A percentile compares a stretch with the other conserved stretches of the same genome.
Evolutionary conservation across 1,140 invertebrate genomes (phyloP).

Genomic region (Planococcus citri): DNA sequence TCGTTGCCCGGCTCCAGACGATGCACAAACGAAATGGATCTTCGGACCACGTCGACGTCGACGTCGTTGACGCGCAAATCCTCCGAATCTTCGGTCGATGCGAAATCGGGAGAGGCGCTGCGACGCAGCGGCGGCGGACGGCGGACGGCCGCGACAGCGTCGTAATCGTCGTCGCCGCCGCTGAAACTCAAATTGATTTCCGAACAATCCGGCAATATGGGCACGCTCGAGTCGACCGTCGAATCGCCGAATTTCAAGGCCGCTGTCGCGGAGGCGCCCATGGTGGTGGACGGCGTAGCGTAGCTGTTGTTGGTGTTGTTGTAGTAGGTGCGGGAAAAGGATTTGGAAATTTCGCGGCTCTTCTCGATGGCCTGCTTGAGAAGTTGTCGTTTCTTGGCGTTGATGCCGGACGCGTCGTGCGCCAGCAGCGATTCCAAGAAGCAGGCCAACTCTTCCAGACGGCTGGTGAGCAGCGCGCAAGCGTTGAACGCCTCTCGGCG

Average conservation of each 20-base stretch:
- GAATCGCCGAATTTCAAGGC: not conserved
- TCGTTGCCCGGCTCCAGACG: not conserved
- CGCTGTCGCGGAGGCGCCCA: not conserved
- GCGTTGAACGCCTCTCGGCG: constrained; percentile 49
- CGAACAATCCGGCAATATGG: constrained; percentile 30
- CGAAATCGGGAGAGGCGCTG: not conserved
- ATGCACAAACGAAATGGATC: not conserved
- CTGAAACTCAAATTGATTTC: constrained; percentile 30
- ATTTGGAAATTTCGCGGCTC: constrained; percentile 43
- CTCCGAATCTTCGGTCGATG: constrained; percentile 9
- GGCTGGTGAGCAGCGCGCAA: constrained; percentile 44
- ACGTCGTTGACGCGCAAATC: not conserved
- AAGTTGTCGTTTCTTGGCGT: constrained; percentile 37
- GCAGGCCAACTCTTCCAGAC: constrained; percentile 53
- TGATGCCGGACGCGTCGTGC: constrained; percentile 39
- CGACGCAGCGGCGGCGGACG: not conserved
- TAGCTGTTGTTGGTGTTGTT: not conserved
- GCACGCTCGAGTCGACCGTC: constrained; percentile 21
- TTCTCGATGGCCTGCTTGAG: constrained; percentile 42
- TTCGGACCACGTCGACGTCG: not conserved
- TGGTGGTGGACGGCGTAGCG: not conserved
- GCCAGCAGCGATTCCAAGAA: constrained; percentile 56
- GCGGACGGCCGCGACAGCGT: constrained; percentile 24
- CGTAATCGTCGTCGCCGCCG: constrained; percentile 23
- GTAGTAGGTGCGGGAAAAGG: constrained; percentile 35